Conservation (phyloP, 2,113 vertebrate species). For the Gnathonemus longibarbis region DNA sequence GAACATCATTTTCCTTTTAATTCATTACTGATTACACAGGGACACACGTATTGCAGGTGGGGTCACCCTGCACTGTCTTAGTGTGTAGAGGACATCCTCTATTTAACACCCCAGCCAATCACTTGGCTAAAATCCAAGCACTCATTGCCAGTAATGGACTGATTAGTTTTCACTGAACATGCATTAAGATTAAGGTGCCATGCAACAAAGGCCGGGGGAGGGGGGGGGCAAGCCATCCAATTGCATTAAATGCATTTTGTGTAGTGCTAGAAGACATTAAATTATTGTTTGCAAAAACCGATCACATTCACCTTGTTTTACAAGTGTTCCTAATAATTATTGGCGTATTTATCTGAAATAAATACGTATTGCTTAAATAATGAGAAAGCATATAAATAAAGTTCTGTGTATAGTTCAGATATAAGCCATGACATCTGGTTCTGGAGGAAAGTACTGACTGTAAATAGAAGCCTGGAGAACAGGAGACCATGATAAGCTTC, state of each 20-base stretch:
- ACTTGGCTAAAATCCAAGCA: neutral
- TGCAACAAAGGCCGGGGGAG: no score
- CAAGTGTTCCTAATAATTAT: neutral
- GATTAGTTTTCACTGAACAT: neutral
- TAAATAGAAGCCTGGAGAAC: neutral
- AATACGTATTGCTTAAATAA: constrained; percentile 12
- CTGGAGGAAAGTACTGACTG: neutral
- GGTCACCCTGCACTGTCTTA: neutral
- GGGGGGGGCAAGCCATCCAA: neutral
- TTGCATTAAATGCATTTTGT: neutral
- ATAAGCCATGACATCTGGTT: neutral
- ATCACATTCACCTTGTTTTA: constrained; percentile 6
- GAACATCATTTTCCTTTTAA: constrained; percentile 1
- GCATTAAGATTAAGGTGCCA: neutral
- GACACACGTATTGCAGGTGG: neutral
- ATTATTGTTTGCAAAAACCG: neutral
- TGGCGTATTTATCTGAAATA: neutral
- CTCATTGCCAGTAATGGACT: neutral
- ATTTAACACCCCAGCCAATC: neutral
- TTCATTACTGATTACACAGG: neutral
- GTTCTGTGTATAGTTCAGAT: neutral
- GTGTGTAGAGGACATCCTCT: neutral
- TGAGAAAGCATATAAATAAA: constrained; percentile 6
- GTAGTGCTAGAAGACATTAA: neutral
- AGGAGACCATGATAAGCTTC: neutral